Conservation (phyloP, 2,888 invertebrate genomes). For the Scrobipalpa costella region DNA sequence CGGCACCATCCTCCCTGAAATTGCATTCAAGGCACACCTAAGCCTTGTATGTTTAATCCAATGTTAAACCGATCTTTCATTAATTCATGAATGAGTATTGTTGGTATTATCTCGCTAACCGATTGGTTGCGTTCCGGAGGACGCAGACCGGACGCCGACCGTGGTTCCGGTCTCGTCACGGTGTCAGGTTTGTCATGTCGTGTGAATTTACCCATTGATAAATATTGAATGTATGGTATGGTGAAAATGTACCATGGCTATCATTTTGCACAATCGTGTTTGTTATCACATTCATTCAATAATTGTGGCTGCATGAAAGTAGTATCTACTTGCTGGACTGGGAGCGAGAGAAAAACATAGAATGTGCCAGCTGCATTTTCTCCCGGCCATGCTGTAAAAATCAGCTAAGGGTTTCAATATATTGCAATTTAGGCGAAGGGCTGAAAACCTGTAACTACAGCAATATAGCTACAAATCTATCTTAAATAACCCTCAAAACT, state of each 20-base stretch:
- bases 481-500: no score
- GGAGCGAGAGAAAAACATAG: no score
- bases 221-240: no score
- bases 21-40: not conserved
- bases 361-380: no score
- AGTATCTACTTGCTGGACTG: no score
- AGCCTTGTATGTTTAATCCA: constrained; percentile 8
- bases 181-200: constrained; percentile 36
- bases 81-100: not conserved
- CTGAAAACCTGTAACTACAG: no score
- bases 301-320: no score
- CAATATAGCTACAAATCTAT: no score
- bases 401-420: no score
- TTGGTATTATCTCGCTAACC: constrained; percentile 26
- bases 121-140: constrained; percentile 50
- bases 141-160: constrained; percentile 59
- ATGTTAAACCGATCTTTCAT: not conserved
- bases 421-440: no score
- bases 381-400: no score
- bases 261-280: constrained; percentile 4
- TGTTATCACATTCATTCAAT: not conserved
- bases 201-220: constrained; percentile 35
- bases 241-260: not conserved
- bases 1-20: no score
- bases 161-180: constrained; percentile 68